Evolutionary conservation across 2,113 vertebrate species (phyloP).

Genomic region (Amphiprion percula): DNA sequence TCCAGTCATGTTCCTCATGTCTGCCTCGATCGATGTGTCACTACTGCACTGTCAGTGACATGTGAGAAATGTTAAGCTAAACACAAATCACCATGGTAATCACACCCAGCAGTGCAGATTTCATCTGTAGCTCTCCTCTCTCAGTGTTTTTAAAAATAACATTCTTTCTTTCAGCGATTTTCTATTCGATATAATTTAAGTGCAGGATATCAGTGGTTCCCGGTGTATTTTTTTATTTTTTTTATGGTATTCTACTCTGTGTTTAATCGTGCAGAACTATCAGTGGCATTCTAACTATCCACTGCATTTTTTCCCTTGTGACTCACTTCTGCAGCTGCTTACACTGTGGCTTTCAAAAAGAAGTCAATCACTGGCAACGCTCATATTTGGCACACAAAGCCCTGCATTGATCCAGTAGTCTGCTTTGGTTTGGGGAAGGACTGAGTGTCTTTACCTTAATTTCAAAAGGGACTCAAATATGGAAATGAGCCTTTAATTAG

Average conservation of each 20-base stretch:
- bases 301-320: conserved; percentile 70
- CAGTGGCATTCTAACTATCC: conserved; percentile 67
- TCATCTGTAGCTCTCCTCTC: neutral
- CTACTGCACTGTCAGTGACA: conserved; percentile 35
- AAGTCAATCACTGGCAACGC: conserved; percentile 69
- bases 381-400: conserved; percentile 68
- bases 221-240: conserved; percentile 39
- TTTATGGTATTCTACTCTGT: conserved; percentile 39
- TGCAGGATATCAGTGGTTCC: conserved; percentile 52
- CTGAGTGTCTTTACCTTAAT: conserved; percentile 55
- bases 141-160: conserved; percentile 4
- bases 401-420: conserved; percentile 59
- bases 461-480: conserved; percentile 57
- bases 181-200: conserved; percentile 6
- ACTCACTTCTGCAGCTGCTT: conserved; percentile 78
- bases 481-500: conserved; percentile 68
- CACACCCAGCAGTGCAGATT: neutral
- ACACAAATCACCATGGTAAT: conserved; percentile 34
- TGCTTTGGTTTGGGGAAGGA: conserved; percentile 49
- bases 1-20: conserved; percentile 16
- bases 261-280: conserved; percentile 72
- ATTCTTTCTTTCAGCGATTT: conserved; percentile 7
- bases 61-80: conserved; percentile 37
- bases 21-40: conserved; percentile 42
- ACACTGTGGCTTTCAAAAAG: conserved; percentile 71